Conservation (phyloP, 2,113 vertebrate genomes). For the Larimichthys polyactis region DNA sequence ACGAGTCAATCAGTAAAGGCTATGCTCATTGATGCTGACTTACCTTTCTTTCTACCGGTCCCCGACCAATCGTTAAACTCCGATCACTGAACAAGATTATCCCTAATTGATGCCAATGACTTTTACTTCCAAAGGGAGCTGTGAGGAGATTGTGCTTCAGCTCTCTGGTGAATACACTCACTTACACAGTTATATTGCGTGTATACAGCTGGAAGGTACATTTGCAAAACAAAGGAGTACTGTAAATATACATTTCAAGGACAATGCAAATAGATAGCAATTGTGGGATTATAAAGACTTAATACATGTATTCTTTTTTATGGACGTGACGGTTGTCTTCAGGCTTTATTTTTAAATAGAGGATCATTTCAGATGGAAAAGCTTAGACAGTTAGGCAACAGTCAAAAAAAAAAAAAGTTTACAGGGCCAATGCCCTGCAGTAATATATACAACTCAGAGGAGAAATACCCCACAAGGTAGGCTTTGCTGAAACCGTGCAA, state of each 20-base stretch:
- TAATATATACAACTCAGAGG: slow-evolving; percentile 9
- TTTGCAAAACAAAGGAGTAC: not conserved
- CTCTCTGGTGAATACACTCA: slow-evolving; percentile 46
- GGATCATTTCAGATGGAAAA: slow-evolving; percentile 25
- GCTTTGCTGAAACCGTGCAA: not conserved
- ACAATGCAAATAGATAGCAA: not conserved
- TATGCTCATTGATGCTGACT: slow-evolving; percentile 64
- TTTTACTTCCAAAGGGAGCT: slow-evolving; percentile 66
- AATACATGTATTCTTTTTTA: not conserved
- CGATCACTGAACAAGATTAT: slow-evolving; percentile 80
- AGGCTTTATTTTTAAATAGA: not conserved
- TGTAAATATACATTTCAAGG: not conserved
- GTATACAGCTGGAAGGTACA: not conserved
- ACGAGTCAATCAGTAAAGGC: slow-evolving; percentile 73
- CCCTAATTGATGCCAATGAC: slow-evolving; percentile 81
- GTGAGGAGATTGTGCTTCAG: slow-evolving; percentile 49
- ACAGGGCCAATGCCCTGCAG: slow-evolving; percentile 16
- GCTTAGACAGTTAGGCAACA: slow-evolving; percentile 9
- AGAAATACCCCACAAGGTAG: slow-evolving; percentile 1
- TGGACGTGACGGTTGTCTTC: not conserved
- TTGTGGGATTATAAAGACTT: slow-evolving; percentile 5
- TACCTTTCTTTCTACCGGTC: slow-evolving; percentile 74
- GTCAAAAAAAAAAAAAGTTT: slow-evolving; percentile 14
- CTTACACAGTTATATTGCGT: slow-evolving; percentile 32
- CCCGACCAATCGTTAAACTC: slow-evolving; percentile 77